A percentile compares a stretch with the other conserved stretches of the same genome.
These are phyloP conservation scores for Tetheella fluctuosa DNA, from an alignment of 2,888 invertebrate genomes.

Conservation along the genomic window DNA sequence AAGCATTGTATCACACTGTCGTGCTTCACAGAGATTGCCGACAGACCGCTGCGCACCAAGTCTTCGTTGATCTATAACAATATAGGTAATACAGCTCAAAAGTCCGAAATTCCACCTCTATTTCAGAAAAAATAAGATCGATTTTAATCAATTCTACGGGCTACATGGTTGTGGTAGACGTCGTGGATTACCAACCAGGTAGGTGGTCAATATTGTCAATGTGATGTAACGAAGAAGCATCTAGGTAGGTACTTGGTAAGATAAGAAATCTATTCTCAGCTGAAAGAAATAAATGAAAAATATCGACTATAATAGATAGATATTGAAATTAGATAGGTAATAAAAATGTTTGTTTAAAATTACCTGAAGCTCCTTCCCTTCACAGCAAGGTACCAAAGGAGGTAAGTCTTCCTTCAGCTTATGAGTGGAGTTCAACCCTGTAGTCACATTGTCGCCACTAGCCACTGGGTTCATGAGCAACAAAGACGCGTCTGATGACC, in stretches of 20 bases:
- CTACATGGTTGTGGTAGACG: too few species aligned
- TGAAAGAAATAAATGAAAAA: too few species aligned
- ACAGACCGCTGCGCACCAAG: constrained; percentile 69
- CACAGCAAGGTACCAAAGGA: constrained; percentile 73
- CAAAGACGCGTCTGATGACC: constrained; percentile 65
- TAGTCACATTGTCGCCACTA: constrained; percentile 74
- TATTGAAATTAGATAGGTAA: not conserved
- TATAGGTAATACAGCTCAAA: not conserved
- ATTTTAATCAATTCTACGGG: too few species aligned
- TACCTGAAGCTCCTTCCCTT: constrained; percentile 74
- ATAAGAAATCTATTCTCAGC: too few species aligned
- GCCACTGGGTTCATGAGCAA: constrained; percentile 75
- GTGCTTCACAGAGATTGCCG: constrained; percentile 77
- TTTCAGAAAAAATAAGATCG: too few species aligned
- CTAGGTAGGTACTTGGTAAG: too few species aligned
- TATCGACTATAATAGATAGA: too few species aligned
- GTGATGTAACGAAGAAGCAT: too few species aligned
- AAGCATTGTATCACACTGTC: constrained; percentile 69
- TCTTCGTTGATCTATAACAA: constrained; percentile 71
- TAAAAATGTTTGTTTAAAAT: constrained; percentile 17
- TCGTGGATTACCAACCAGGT: too few species aligned
- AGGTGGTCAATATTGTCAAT: too few species aligned
- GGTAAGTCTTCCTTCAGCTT: constrained; percentile 71
- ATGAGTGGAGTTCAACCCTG: constrained; percentile 62
- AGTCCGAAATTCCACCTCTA: too few species aligned